phyloP scores from a whole-genome alignment of 2,113 vertebrate genomes.

The Diglossa brunneiventris region DNA sequence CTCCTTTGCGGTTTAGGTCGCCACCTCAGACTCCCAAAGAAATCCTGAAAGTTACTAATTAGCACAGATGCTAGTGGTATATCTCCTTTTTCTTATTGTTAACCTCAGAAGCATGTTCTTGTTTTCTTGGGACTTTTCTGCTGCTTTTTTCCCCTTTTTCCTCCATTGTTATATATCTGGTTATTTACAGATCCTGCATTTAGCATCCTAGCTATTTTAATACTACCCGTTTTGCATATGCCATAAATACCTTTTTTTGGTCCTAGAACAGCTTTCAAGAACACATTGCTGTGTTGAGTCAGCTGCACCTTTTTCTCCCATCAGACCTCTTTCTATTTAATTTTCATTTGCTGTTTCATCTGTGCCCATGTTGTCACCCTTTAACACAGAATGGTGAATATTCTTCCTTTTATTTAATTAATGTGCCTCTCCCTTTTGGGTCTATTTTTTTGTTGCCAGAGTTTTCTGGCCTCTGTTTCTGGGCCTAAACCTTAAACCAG shows the following conservation, averaged over 20 bases:
- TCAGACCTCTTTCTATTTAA: background rate
- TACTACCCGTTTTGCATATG: background rate
- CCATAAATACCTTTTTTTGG: background rate
- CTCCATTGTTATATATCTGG: background rate
- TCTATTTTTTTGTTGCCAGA: background rate
- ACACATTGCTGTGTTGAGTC: background rate
- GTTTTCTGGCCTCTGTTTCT: background rate
- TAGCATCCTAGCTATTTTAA: conserved; percentile 12
- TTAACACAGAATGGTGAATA: background rate
- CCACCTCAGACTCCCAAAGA: background rate
- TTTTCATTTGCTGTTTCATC: background rate
- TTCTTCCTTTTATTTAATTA: conserved; percentile 16
- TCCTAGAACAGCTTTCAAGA: background rate
- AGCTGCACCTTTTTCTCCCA: background rate
- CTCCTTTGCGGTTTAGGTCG: background rate
- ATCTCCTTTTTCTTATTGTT: background rate
- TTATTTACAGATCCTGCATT: conserved; percentile 31
- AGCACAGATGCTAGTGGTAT: background rate
- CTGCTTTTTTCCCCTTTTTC: background rate
- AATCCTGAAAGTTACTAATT: background rate
- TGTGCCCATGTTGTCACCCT: background rate
- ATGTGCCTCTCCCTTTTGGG: background rate
- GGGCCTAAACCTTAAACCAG: background rate
- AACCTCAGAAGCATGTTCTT: conserved; percentile 16
- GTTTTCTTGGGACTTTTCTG: background rate